phyloP scores from a whole-genome alignment of 2,113 vertebrate genomes.

The Murina feae region DNA sequence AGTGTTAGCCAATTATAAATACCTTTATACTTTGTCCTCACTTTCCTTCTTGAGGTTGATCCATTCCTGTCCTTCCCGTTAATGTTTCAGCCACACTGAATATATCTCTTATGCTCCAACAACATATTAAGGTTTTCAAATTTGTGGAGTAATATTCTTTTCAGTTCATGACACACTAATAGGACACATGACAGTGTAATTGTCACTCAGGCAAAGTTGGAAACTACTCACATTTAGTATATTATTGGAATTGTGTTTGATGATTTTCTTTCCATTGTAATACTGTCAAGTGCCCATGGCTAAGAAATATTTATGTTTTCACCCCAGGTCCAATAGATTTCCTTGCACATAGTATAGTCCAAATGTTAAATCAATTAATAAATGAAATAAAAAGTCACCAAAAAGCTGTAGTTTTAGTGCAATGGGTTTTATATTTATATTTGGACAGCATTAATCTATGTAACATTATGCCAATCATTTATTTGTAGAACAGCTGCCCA shows the following conservation, averaged over 20 bases:
- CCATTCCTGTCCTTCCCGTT: background rate
- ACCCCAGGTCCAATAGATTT: background rate
- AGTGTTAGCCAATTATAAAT: background rate
- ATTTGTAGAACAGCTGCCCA: background rate
- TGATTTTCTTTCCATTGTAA: background rate
- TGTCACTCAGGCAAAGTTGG: background rate
- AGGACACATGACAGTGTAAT: background rate
- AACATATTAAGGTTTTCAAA: background rate
- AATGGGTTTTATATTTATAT: background rate
- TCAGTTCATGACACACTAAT: background rate
- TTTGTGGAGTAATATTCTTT: background rate
- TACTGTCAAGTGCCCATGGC: background rate
- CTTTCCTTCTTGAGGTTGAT: background rate
- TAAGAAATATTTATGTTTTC: background rate
- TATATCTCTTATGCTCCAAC: background rate
- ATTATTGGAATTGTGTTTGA: background rate
- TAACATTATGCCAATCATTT: background rate
- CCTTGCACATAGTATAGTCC: background rate
- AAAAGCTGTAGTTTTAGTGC: background rate
- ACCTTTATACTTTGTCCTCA: background rate
- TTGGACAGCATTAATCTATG: background rate
- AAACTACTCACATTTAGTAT: background rate
- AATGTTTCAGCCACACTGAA: background rate
- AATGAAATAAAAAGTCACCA: background rate
- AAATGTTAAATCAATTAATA: constrained; percentile 20